These are phyloP conservation scores for Platyura marginata DNA, from an alignment of 1,140 invertebrate genomes.

Conservation along the genomic window DNA sequence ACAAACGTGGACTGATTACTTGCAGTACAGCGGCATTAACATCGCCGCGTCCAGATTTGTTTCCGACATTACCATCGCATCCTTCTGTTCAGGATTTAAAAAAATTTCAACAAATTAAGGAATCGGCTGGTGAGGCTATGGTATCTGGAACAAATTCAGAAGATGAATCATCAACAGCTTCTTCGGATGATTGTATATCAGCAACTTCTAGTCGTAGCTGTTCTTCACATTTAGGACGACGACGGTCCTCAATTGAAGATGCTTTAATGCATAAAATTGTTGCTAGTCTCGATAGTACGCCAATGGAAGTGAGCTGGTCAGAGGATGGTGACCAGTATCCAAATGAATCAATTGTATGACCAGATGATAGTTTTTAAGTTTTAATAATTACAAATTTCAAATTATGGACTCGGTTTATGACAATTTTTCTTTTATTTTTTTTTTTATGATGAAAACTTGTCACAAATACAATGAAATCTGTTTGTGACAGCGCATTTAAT, in stretches of 20 bases:
- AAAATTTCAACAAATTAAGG: conserved; percentile 32
- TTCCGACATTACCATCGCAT: conserved; percentile 5
- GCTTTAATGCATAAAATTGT: conserved; percentile 12
- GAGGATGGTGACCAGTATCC: conserved; percentile 19
- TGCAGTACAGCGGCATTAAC: conserved; percentile 11
- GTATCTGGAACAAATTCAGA: conserved; percentile 33
- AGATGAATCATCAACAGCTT: conserved; percentile 29
- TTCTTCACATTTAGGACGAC: conserved; percentile 7
- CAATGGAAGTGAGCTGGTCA: conserved; percentile 28
- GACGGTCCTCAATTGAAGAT: conserved; percentile 19
- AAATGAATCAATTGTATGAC: conserved; percentile 9
- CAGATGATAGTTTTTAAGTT: conserved; percentile 5
- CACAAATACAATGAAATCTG: too few species aligned
- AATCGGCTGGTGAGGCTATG: conserved; percentile 44
- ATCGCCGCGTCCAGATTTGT: conserved; percentile 1
- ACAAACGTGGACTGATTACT: conserved; percentile 9
- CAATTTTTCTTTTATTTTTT: neutral
- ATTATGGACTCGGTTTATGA: neutral
- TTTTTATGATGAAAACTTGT: too few species aligned
- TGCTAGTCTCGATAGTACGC: conserved; percentile 12
- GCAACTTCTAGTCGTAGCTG: conserved; percentile 9
- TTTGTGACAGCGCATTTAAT: too few species aligned
- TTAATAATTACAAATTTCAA: neutral
- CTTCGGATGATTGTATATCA: conserved; percentile 15
- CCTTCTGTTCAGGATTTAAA: conserved; percentile 14